Evolutionary conservation across 2,113 vertebrate genomes (phyloP), one percentile per base, ranked within the genome.

Genomic region (Atractosteus spatula): DNA sequence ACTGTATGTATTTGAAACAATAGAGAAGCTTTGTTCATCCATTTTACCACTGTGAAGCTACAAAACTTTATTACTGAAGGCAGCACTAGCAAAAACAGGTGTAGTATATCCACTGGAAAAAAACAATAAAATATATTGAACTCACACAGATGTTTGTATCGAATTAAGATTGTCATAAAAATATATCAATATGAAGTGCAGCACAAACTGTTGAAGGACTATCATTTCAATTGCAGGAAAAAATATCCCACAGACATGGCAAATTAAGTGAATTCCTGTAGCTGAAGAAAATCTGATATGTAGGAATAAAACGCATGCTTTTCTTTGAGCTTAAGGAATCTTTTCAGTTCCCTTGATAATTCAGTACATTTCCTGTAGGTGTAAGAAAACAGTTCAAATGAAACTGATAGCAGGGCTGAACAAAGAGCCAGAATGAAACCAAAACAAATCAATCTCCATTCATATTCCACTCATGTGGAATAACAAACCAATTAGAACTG

Each of bases 401-500:
- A 90, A 87, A 82, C 79, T 41, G 88, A 83, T 83, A 81, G 73
- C 29, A 14, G 55, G 44, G 56, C 70, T 78, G 79, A 80, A 79
- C 62, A 55, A 71, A 17, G 61, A 70, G 75, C 85, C 81, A 82
- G 82, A 91, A 91, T 88, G 90, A 93, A 94, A 93, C 83, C 89
- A 71, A 90, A 91, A 92, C 87, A 91, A 87, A 55, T 82, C 68
- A 41, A 71, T 66, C 70, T 83, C 74, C 81, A 78, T 91, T 87
- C 81, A 80, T 81, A 80, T 76, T 78, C 81, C 67, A 66, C 66
- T 85, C 75, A 78, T 75, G 80, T 83, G 84, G 77, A 81, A 90
- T 88, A 81, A 89, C 86, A 86, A 85, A 83, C 79, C 84, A 78
- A 89, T 90, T 93, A 93, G 84, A 80, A 84, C 84, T 84, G 90